These are phyloP conservation scores for Stenurella melanura DNA, from an alignment of 2,888 invertebrate species.

Conservation along the genomic window DNA sequence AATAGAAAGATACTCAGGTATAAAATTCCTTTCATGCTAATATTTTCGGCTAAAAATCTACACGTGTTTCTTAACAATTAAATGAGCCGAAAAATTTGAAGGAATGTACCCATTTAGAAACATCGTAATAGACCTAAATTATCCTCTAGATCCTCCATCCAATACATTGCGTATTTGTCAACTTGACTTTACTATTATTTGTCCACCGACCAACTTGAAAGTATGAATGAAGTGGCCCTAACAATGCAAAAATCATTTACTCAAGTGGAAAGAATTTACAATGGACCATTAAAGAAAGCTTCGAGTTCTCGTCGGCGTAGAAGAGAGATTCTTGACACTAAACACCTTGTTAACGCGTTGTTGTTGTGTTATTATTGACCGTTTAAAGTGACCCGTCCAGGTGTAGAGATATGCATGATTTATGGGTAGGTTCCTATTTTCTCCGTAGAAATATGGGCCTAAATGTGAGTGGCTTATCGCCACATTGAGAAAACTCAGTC, in stretches of 20 bases:
- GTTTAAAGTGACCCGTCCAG: conserved; percentile 9
- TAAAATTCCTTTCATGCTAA: conserved; percentile 17
- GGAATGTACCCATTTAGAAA: conserved; percentile 24
- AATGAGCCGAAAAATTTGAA: conserved; percentile 41
- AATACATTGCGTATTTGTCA: conserved; percentile 48
- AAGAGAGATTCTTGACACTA: conserved; percentile 41
- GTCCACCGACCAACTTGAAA: conserved; percentile 11
- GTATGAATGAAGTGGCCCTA: conserved; percentile 31
- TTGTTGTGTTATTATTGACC: conserved; percentile 17
- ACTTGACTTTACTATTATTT: conserved; percentile 28
- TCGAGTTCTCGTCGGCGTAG: conserved; percentile 38
- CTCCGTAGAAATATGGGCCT: no score
- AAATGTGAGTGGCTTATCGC: no score
- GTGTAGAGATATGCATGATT: conserved; percentile 3
- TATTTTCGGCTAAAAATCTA: conserved; percentile 17
- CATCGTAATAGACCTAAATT: conserved; percentile 43
- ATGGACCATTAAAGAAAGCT: conserved; percentile 39
- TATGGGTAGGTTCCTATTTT: no score
- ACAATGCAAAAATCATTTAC: conserved; percentile 48
- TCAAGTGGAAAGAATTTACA: conserved; percentile 51
- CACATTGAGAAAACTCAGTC: no score
- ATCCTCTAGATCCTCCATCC: conserved; percentile 44
- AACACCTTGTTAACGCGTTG: conserved; percentile 38
- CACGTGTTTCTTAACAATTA: conserved; percentile 43
- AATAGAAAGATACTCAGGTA: conserved; percentile 19